Conservation (phyloP, 2,113 vertebrate genomes). For the Corythornis madagascariensis region DNA sequence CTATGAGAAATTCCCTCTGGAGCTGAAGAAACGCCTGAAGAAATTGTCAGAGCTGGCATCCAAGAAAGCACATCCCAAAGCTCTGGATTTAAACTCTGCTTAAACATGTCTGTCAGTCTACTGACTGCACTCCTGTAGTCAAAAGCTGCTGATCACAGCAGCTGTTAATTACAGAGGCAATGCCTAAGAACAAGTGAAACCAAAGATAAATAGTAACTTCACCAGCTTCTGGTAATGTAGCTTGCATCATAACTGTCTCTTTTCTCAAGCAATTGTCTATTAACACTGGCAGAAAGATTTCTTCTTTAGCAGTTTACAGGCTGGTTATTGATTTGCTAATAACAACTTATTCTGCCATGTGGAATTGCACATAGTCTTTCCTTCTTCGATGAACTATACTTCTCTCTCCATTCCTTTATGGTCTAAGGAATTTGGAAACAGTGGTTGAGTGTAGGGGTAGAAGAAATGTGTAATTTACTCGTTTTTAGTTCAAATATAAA, state of each 20-base stretch:
- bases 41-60: slow-evolving; percentile 84
- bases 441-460: not conserved
- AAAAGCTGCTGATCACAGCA: slow-evolving; percentile 7
- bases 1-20: slow-evolving; percentile 95
- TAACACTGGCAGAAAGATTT: slow-evolving; percentile 11
- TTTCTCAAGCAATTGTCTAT: not conserved
- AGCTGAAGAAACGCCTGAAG: slow-evolving; percentile 96
- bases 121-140: not conserved
- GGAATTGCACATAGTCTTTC: not conserved
- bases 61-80: slow-evolving; percentile 73
- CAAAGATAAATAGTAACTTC: slow-evolving; percentile 31
- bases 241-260: not conserved
- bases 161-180: not conserved
- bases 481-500: not conserved
- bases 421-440: not conserved
- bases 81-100: slow-evolving; percentile 71
- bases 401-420: not conserved
- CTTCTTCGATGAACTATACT: not conserved
- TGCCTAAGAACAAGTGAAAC: not conserved
- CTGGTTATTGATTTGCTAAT: not conserved
- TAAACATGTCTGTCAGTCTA: slow-evolving; percentile 12
- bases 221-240: not conserved
- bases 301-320: not conserved
- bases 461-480: not conserved
- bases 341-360: not conserved